A percentile compares a stretch with the other conserved stretches of the same genome.
These are phyloP conservation scores for Cremastobaeus sp. DNA, from an alignment of 2,888 invertebrate species.

Conservation along the genomic window DNA sequence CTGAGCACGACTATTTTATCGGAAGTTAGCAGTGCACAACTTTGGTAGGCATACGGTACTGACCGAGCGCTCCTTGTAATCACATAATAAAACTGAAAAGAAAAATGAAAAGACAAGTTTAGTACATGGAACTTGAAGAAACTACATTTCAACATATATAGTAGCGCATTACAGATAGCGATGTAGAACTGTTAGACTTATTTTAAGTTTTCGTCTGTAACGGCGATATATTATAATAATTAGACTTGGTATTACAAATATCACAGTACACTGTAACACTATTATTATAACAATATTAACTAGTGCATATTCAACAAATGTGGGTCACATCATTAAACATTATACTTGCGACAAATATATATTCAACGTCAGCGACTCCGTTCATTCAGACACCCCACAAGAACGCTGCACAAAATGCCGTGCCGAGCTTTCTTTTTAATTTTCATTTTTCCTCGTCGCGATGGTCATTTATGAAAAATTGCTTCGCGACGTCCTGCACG, in stretches of 20 bases:
- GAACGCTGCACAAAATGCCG: constrained; percentile 72
- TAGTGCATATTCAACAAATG: constrained; percentile 78
- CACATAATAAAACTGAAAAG: constrained; percentile 23
- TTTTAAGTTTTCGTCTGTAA: constrained; percentile 73
- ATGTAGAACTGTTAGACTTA: constrained; percentile 74
- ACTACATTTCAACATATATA: constrained; percentile 65
- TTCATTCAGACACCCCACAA: constrained; percentile 75
- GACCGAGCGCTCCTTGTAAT: constrained; percentile 58
- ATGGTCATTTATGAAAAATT: too few relatives aligned
- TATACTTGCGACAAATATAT: constrained; percentile 75
- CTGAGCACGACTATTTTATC: constrained; percentile 45
- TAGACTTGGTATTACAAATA: constrained; percentile 70
- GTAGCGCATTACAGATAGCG: constrained; percentile 71
- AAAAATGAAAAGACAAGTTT: constrained; percentile 23
- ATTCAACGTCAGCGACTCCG: constrained; percentile 74
- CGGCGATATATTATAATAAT: constrained; percentile 64
- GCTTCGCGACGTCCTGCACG: too few relatives aligned
- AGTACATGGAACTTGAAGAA: constrained; percentile 43
- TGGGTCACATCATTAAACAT: constrained; percentile 78
- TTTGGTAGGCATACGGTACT: constrained; percentile 60
- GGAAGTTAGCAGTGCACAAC: constrained; percentile 57
- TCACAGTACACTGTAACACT: constrained; percentile 78
- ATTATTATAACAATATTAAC: constrained; percentile 77
- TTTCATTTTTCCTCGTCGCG: too few relatives aligned
- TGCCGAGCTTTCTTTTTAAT: background rate